Conservation (phyloP, 1,140 invertebrate genomes). For the Drosophila varians region DNA sequence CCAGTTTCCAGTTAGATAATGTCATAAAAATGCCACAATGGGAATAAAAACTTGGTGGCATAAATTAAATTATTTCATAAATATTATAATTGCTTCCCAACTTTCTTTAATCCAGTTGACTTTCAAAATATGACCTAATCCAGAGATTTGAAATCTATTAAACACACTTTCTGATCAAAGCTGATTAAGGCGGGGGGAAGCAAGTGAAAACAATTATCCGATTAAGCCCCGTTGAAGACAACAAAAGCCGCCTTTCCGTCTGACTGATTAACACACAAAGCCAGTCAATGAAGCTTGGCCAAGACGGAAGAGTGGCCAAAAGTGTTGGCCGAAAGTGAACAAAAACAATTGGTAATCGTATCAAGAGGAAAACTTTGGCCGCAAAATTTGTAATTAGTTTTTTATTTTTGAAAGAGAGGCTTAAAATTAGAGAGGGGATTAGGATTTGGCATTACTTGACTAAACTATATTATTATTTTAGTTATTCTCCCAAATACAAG, state of each 20-base stretch:
- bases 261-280: constrained; percentile 73
- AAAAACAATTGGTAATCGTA: constrained; percentile 5
- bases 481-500: neutral
- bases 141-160: constrained; percentile 48
- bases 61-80: neutral
- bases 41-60: too few relatives aligned
- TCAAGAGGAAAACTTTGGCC: constrained; percentile 2
- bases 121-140: constrained; percentile 9
- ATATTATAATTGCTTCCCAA: neutral
- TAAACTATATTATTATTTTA: too few relatives aligned
- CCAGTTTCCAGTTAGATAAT: too few relatives aligned
- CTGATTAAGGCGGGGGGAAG: constrained; percentile 12
- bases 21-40: neutral
- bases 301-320: constrained; percentile 26
- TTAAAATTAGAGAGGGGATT: neutral
- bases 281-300: constrained; percentile 53
- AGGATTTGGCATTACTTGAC: too few relatives aligned
- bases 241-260: constrained; percentile 42
- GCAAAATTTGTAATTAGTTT: constrained; percentile 45
- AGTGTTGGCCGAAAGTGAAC: constrained; percentile 12
- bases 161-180: constrained; percentile 52
- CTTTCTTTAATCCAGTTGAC: constrained; percentile 6
- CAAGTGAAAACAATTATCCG: constrained; percentile 25
- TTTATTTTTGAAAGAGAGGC: neutral
- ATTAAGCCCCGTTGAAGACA: constrained; percentile 33